Evolutionary conservation across 2,888 invertebrate genomes (phyloP).

Genomic region (Hybos culiciformis): DNA sequence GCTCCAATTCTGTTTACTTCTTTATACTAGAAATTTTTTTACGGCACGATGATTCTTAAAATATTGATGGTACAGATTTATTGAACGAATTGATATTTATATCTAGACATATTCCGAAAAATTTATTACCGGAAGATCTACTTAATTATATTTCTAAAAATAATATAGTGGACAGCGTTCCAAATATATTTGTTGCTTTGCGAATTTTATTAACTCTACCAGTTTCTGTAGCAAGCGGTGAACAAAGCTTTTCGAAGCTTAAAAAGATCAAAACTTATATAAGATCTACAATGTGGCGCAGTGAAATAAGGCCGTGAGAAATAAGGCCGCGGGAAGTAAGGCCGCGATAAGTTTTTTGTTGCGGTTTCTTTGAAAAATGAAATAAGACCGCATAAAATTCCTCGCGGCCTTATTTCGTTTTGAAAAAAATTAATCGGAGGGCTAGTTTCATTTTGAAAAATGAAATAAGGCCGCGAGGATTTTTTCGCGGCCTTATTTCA

Average conservation of each 20-base stretch:
- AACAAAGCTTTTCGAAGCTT: conserved; percentile 4
- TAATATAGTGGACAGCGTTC: neutral
- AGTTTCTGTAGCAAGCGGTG: conserved; percentile 4
- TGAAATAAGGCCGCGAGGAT: no score
- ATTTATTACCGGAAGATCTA: neutral
- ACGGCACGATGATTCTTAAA: neutral
- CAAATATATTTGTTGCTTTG: conserved; percentile 3
- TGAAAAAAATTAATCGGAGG: no score
- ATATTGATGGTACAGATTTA: neutral
- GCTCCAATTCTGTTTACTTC: no score
- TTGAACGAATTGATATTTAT: neutral
- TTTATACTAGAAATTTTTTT: neutral
- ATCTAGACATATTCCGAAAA: neutral
- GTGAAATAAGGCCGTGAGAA: no score
- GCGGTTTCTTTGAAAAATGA: no score
- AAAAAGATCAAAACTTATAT: conserved; percentile 18
- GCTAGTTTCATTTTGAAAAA: no score
- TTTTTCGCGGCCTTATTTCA: no score
- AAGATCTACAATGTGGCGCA: conserved; percentile 17
- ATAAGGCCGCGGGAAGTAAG: no score
- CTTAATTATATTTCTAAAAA: neutral
- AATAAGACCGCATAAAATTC: no score
- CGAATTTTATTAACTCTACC: conserved; percentile 8
- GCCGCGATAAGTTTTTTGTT: no score
- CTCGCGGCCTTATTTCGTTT: no score